Conservation (phyloP, 2,113 vertebrate species). For the Megatriorchis doriae region DNA sequence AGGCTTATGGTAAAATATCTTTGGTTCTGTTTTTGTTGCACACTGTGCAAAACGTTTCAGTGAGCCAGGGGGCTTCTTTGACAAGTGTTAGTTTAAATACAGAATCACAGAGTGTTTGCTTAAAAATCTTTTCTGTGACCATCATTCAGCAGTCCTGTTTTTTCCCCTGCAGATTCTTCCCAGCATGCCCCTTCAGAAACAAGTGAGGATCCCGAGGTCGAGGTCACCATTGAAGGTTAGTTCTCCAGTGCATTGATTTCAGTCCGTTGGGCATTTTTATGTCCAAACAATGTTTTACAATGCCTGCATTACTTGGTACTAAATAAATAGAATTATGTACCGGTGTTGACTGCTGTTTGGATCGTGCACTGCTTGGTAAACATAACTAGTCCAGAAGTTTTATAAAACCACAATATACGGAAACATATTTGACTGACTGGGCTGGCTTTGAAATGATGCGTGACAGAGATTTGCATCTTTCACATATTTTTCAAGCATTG, state of each 20-base stretch:
- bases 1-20: neutral
- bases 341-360: neutral
- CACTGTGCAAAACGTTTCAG: neutral
- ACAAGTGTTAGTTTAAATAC: neutral
- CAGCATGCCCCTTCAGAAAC: slow-evolving; percentile 69
- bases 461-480: neutral
- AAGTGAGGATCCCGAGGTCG: slow-evolving; percentile 79
- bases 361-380: neutral
- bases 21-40: neutral
- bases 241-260: slow-evolving; percentile 33
- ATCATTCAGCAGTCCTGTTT: slow-evolving; percentile 43
- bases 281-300: neutral
- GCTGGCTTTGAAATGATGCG: neutral
- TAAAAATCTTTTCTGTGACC: slow-evolving; percentile 29
- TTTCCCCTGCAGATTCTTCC: slow-evolving; percentile 62
- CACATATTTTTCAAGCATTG: neutral
- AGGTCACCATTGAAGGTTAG: slow-evolving; percentile 80
- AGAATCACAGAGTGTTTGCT: neutral
- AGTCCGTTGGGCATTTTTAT: neutral
- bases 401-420: neutral
- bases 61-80: neutral
- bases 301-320: neutral
- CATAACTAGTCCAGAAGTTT: rapidly evolving
- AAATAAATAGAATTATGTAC: neutral
- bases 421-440: neutral